phyloP scores from a whole-genome alignment of 2,113 vertebrate genomes.

The Odontophorus gujanensis region DNA sequence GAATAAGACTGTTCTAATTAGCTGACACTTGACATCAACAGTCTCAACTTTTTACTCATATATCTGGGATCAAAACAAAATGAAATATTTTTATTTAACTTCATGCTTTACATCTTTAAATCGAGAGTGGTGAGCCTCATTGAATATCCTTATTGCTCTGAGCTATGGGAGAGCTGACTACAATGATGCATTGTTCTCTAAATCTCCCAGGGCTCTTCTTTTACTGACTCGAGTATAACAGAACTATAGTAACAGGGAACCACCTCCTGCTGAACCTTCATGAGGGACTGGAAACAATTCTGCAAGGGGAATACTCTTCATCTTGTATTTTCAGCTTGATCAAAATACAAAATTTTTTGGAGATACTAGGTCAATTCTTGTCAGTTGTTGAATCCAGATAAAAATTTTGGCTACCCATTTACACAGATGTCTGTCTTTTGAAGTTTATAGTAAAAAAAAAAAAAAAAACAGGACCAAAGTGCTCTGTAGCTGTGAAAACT shows the following conservation, averaged over 20 bases:
- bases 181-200: background rate
- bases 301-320: background rate
- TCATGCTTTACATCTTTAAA: background rate
- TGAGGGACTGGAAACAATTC: background rate
- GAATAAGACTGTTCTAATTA: background rate
- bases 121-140: background rate
- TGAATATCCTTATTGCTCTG: background rate
- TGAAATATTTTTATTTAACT: background rate
- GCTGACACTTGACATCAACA: background rate
- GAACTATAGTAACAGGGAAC: background rate
- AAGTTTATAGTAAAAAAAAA: background rate
- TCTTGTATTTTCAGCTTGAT: background rate
- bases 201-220: background rate
- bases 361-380: fast-evolving
- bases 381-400: background rate
- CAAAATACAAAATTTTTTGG: background rate
- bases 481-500: background rate
- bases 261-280: background rate
- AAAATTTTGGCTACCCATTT: background rate
- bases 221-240: background rate
- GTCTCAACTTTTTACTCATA: background rate
- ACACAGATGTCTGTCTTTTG: background rate
- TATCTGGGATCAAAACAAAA: background rate
- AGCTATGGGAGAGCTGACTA: background rate
- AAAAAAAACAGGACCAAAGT: background rate